phyloP scores from a whole-genome alignment of 2,797 vertebrate species.

The Eupleurogrammus muticus region DNA sequence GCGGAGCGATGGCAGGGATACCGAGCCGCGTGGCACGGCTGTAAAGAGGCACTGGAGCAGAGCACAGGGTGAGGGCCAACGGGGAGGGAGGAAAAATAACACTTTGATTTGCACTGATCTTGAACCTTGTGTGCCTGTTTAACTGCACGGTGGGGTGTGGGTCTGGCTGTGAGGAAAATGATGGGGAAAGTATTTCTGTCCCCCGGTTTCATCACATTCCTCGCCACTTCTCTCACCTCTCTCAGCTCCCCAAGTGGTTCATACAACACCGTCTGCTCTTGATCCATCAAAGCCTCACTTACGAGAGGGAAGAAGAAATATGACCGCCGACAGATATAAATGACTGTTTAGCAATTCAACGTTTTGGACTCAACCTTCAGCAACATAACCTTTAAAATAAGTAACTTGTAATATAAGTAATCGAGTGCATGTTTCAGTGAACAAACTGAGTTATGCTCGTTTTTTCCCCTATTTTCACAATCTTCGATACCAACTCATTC shows the following conservation, averaged over 20 bases:
- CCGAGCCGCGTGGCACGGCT: slow-evolving; percentile 63
- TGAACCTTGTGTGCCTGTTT: slow-evolving; percentile 83
- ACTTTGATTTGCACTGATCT: slow-evolving; percentile 82
- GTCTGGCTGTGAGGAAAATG: slow-evolving; percentile 71
- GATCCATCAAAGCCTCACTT: slow-evolving; percentile 57
- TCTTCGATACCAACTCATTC: slow-evolving; percentile 16
- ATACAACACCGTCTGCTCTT: slow-evolving; percentile 58
- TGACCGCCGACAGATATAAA: slow-evolving; percentile 52
- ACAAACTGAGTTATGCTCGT: neutral
- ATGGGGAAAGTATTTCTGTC: slow-evolving; percentile 71
- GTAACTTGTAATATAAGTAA: neutral
- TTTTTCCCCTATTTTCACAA: neutral
- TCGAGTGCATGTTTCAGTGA: neutral
- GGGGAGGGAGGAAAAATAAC: slow-evolving; percentile 62
- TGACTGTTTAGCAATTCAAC: slow-evolving; percentile 27
- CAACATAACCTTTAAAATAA: slow-evolving; percentile 12
- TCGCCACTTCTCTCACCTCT: slow-evolving; percentile 66
- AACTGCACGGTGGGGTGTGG: slow-evolving; percentile 70
- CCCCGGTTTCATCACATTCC: slow-evolving; percentile 78
- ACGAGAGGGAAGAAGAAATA: slow-evolving; percentile 46
- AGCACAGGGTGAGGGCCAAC: slow-evolving; percentile 37
- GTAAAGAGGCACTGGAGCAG: slow-evolving; percentile 62
- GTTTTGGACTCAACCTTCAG: slow-evolving; percentile 11
- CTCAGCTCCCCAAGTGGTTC: slow-evolving; percentile 55
- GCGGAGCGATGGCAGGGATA: slow-evolving; percentile 54